Evolutionary conservation across 2,113 vertebrate species (phyloP).

Genomic region (Upupa epops): DNA sequence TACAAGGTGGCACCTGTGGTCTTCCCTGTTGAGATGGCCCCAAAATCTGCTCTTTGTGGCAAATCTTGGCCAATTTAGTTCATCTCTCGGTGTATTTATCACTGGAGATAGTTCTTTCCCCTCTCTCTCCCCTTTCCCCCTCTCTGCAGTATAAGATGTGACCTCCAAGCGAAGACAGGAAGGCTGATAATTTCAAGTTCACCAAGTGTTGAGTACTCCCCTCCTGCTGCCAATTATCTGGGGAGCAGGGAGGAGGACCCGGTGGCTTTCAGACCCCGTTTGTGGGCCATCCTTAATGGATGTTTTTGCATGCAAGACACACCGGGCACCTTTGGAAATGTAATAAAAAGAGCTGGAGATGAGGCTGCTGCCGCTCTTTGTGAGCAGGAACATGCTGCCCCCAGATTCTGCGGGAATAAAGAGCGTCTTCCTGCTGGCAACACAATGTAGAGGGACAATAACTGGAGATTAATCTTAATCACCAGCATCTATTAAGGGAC

Average conservation of each 20-base stretch:
- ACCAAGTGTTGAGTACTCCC: background rate
- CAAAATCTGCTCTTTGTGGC: background rate
- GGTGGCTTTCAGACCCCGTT: background rate
- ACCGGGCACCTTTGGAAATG: background rate
- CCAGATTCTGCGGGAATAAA: conserved; percentile 19
- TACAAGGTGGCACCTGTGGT: background rate
- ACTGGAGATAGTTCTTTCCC: fast-evolving
- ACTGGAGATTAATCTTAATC: background rate
- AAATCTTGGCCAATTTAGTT: fast-evolving
- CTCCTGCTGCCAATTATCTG: background rate
- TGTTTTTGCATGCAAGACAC: conserved; percentile 2
- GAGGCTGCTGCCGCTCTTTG: background rate
- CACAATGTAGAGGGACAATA: background rate
- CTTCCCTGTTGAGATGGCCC: background rate
- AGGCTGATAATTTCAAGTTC: background rate
- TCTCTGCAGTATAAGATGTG: background rate
- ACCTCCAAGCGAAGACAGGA: background rate
- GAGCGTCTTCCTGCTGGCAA: background rate
- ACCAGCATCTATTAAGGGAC: background rate
- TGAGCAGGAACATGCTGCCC: conserved; percentile 17
- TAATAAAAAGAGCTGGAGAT: background rate
- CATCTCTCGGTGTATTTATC: background rate
- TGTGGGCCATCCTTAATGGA: background rate
- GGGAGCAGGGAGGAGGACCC: background rate
- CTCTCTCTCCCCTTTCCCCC: background rate